phyloP scores from a whole-genome alignment of 2,113 vertebrate genomes.

The Sciurus niger region DNA sequence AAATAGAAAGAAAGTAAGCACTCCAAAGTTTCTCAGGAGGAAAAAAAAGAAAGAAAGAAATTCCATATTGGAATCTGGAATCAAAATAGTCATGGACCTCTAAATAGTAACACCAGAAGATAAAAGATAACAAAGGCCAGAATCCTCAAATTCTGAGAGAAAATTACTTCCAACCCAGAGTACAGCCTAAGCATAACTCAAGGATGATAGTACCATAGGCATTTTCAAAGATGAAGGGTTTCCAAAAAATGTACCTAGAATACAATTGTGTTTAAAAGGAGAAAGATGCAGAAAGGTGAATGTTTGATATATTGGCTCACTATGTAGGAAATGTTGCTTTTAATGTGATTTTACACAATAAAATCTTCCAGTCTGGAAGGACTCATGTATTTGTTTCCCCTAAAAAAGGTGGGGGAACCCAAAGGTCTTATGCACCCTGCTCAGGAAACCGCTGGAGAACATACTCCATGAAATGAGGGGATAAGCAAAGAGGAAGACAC shows the following conservation, averaged over 20 bases:
- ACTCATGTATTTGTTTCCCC: background rate
- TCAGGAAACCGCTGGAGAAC: background rate
- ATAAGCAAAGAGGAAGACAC: background rate
- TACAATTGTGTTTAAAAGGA: slow-evolving; percentile 69
- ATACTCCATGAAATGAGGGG: background rate
- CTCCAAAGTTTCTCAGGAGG: background rate
- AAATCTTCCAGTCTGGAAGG: slow-evolving; percentile 43
- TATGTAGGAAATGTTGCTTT: slow-evolving; percentile 63
- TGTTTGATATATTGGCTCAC: slow-evolving; percentile 61
- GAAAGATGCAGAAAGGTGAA: background rate
- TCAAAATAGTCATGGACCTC: slow-evolving; percentile 23
- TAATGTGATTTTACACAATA: slow-evolving; percentile 35
- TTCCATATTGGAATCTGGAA: background rate
- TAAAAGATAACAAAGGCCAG: slow-evolving; percentile 3
- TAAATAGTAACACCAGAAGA: background rate
- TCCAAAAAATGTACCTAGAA: background rate
- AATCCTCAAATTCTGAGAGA: slow-evolving; percentile 39
- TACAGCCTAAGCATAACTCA: background rate
- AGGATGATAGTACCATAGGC: background rate
- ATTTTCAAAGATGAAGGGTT: background rate
- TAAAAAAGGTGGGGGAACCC: background rate
- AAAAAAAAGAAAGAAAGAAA: background rate
- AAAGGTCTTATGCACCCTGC: background rate
- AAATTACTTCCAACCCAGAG: slow-evolving; percentile 31
- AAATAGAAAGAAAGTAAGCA: no score